These are phyloP conservation scores for Heterocephalus glaber DNA, from an alignment of 2,113 vertebrate species.

Conservation along the genomic window DNA sequence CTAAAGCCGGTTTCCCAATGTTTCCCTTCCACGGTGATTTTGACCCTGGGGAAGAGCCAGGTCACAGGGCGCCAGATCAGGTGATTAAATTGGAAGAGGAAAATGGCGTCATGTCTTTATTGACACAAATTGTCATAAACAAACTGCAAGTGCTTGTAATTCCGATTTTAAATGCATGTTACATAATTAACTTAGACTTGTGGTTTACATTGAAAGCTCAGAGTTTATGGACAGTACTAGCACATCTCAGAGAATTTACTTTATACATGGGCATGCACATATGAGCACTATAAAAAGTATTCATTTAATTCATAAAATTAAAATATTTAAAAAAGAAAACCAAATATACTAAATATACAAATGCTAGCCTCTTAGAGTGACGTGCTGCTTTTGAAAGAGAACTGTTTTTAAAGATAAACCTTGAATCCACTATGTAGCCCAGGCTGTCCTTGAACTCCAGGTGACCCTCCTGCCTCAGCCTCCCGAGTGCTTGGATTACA, in stretches of 20 bases:
- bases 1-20: too few species aligned
- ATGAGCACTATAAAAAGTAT: neutral
- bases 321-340: neutral
- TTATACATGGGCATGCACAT: neutral
- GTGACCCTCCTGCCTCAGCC: neutral
- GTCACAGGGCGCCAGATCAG: neutral
- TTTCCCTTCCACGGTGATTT: neutral
- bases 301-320: neutral
- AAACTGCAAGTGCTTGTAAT: neutral
- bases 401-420: neutral
- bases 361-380: neutral
- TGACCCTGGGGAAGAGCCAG: neutral
- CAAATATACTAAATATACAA: slow-evolving; percentile 26
- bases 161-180: neutral
- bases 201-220: slow-evolving; percentile 7
- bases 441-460: neutral
- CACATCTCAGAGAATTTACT: slow-evolving; percentile 9
- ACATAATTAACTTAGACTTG: neutral
- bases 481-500: neutral
- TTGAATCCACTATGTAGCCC: neutral
- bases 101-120: neutral
- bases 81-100: neutral
- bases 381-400: neutral
- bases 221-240: neutral
- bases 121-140: neutral